Evolutionary conservation across 2,888 invertebrate genomes (phyloP).

Genomic region (Amorpha juglandis): DNA sequence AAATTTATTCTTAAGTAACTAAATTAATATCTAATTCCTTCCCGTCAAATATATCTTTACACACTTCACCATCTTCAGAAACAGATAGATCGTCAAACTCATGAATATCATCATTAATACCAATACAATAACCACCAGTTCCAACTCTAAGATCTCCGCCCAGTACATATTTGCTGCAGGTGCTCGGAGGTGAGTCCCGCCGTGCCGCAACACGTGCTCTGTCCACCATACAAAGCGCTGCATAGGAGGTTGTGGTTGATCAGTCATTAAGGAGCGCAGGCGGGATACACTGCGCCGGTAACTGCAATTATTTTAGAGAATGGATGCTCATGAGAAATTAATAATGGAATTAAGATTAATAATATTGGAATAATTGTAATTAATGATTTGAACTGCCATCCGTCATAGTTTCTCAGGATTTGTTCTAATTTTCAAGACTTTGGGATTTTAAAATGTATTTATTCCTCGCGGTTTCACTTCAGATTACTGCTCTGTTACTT

Average conservation of each 20-base stretch:
- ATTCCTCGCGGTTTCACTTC: too few species aligned
- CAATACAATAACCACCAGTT: slow-evolving; percentile 35
- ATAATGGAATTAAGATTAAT: too few species aligned
- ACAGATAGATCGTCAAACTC: not conserved
- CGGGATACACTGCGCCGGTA: slow-evolving; percentile 21
- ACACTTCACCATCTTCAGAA: slow-evolving; percentile 6
- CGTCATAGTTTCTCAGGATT: too few species aligned
- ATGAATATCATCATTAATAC: not conserved
- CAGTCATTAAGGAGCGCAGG: slow-evolving; percentile 22
- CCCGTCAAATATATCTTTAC: not conserved
- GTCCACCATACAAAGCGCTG: slow-evolving; percentile 73
- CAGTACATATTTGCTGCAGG: slow-evolving; percentile 54
- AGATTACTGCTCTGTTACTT: too few species aligned
- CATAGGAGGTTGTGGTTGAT: slow-evolving; percentile 32
- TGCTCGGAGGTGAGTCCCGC: slow-evolving; percentile 67
- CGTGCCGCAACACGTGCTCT: slow-evolving; percentile 71
- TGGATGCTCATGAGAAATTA: too few species aligned
- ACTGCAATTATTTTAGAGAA: slow-evolving; percentile 1
- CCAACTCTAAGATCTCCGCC: slow-evolving; percentile 47
- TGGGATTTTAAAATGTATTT: too few species aligned
- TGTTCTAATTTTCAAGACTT: too few species aligned
- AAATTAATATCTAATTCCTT: not conserved
- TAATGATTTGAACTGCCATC: too few species aligned
- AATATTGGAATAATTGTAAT: too few species aligned
- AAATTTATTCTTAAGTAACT: too few species aligned